phyloP scores from a whole-genome alignment of 2,113 vertebrate species.

The Podarcis muralis region DNA sequence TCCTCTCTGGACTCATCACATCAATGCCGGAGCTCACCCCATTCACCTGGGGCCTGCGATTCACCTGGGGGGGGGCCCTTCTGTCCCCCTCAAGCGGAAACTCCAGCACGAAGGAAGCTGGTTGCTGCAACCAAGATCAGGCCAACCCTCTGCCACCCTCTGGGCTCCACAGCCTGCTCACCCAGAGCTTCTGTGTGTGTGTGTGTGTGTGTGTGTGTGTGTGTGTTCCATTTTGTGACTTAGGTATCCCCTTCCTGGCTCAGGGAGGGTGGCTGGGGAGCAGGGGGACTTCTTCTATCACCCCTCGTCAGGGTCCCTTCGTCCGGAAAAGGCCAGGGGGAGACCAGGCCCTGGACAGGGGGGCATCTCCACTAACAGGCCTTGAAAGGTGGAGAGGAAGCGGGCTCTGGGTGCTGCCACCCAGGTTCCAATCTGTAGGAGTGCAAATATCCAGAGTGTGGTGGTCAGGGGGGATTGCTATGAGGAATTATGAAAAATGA shows the following conservation, averaged over 20 bases:
- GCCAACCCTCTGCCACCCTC: neutral
- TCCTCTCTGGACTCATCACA: too few relatives aligned
- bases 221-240: too few relatives aligned
- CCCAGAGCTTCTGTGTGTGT: too few relatives aligned
- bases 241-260: too few relatives aligned
- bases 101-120: neutral
- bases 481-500: too few relatives aligned
- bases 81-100: neutral
- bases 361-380: neutral
- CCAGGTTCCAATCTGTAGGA: too few relatives aligned
- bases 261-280: neutral
- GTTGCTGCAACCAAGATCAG: neutral
- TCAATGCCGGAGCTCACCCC: too few relatives aligned
- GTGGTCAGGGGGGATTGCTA: too few relatives aligned
- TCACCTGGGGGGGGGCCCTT: neutral
- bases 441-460: too few relatives aligned
- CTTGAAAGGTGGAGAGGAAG: neutral
- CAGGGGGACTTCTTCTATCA: neutral
- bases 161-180: neutral
- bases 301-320: neutral
- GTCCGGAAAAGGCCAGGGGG: too few relatives aligned
- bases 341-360: neutral
- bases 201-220: too few relatives aligned
- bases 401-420: neutral
- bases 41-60: neutral